A percentile compares a stretch with the other conserved stretches of the same genome.
These are phyloP conservation scores for Morpho helenor DNA, from an alignment of 2,888 invertebrate genomes.

Conservation along the genomic window DNA sequence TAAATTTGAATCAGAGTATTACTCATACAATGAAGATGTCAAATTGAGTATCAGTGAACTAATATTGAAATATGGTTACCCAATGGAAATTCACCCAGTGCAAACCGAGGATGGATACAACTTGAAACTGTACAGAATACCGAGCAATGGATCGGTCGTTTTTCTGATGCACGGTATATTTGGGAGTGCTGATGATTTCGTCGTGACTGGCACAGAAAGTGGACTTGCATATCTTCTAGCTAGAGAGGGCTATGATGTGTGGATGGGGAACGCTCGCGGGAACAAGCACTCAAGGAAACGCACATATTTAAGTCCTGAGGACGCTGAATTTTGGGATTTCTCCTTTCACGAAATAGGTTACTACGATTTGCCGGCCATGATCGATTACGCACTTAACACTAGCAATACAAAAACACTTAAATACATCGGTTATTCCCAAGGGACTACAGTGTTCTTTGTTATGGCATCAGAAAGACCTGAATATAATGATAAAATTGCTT, in stretches of 20 bases:
- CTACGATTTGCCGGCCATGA: constrained; percentile 88
- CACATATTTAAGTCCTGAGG: constrained; percentile 44
- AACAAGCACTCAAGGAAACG: constrained; percentile 82
- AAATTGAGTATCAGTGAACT: constrained; percentile 37
- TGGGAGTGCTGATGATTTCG: constrained; percentile 55
- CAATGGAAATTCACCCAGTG: constrained; percentile 43
- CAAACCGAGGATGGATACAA: constrained; percentile 51
- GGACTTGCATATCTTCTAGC: constrained; percentile 71
- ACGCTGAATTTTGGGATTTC: constrained; percentile 81
- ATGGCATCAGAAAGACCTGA: constrained; percentile 73
- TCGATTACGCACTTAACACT: constrained; percentile 81
- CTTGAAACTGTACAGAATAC: constrained; percentile 48
- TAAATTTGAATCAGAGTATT: constrained; percentile 30
- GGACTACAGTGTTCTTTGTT: constrained; percentile 80
- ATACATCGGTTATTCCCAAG: constrained; percentile 87
- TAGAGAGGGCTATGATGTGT: constrained; percentile 84
- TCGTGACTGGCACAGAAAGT: constrained; percentile 47
- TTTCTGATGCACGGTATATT: constrained; percentile 60
- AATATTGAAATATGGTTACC: constrained; percentile 46
- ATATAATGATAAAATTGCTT: constrained; percentile 75
- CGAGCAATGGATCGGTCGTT: constrained; percentile 43
- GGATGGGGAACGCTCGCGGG: constrained; percentile 89
- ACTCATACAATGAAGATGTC: constrained; percentile 48
- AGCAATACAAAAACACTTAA: constrained; percentile 77
- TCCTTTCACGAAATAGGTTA: constrained; percentile 90